These are phyloP conservation scores for Benthosema pterotum DNA, from an alignment of 2,797 vertebrate species.

Conservation along the genomic window DNA sequence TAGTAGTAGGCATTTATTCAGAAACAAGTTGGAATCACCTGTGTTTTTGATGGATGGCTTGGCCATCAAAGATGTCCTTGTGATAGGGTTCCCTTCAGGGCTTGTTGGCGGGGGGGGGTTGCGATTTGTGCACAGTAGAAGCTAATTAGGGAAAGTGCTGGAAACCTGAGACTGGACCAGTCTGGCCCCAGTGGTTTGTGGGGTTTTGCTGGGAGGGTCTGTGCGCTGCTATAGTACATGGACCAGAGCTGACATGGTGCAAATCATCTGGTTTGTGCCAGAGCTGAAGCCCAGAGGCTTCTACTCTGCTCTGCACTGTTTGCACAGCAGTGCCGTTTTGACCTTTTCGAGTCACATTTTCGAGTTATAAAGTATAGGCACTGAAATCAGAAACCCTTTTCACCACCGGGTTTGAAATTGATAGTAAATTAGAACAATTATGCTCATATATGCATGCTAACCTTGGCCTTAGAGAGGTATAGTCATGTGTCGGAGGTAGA, in stretches of 20 bases:
- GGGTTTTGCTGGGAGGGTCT: slow-evolving; percentile 44
- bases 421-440: slow-evolving; percentile 18
- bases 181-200: slow-evolving; percentile 54
- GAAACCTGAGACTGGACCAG: slow-evolving; percentile 60
- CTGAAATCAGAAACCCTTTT: slow-evolving; percentile 39
- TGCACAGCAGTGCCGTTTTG: slow-evolving; percentile 41
- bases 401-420: slow-evolving; percentile 7
- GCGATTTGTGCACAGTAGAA: slow-evolving; percentile 8
- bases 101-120: slow-evolving; percentile 2
- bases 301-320: slow-evolving; percentile 47
- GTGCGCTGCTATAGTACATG: slow-evolving; percentile 22
- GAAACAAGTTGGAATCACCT: slow-evolving; percentile 47
- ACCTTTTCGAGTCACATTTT: slow-evolving; percentile 41
- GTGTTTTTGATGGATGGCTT: slow-evolving; percentile 53
- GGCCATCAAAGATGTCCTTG: slow-evolving; percentile 43
- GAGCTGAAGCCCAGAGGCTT: slow-evolving; percentile 37
- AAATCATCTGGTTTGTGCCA: slow-evolving; percentile 54
- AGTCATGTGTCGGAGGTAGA: slow-evolving; percentile 10
- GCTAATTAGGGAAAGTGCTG: slow-evolving; percentile 67
- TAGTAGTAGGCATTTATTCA: slow-evolving; percentile 45
- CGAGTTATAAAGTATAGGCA: slow-evolving; percentile 40
- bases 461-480: slow-evolving; percentile 5
- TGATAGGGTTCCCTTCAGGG: slow-evolving; percentile 53
- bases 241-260: slow-evolving; percentile 43
- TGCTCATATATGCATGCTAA: neutral